Conservation (phyloP, 2,888 invertebrate species). For the Melanophora roralis region DNA sequence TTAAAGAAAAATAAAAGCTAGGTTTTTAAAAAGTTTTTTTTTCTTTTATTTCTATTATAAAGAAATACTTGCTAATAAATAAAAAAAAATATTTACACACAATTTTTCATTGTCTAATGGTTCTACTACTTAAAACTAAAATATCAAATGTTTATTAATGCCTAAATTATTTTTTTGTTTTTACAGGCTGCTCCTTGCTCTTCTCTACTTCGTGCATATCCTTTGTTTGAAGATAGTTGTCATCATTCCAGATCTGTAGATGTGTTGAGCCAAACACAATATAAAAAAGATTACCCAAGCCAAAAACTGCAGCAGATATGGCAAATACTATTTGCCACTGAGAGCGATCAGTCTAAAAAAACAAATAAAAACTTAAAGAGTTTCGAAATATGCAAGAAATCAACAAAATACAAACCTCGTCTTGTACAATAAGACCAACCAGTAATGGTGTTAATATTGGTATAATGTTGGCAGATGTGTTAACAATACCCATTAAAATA, state of each 20-base stretch:
- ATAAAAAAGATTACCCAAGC: constrained; percentile 79
- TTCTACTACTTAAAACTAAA: too few relatives aligned
- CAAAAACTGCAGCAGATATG: constrained; percentile 78
- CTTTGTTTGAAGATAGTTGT: constrained; percentile 65
- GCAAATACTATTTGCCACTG: constrained; percentile 80
- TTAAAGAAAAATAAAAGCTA: too few relatives aligned
- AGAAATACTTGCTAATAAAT: too few relatives aligned
- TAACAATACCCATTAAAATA: constrained; percentile 83
- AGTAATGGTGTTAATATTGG: constrained; percentile 81
- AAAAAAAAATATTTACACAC: too few relatives aligned
- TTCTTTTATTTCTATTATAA: too few relatives aligned
- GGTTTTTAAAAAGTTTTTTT: too few relatives aligned
- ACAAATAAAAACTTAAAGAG: background rate
- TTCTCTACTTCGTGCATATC: constrained; percentile 36
- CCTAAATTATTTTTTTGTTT: background rate
- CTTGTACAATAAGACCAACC: constrained; percentile 79
- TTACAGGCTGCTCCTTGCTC: background rate
- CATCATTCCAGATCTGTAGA: constrained; percentile 80
- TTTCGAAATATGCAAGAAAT: too few relatives aligned
- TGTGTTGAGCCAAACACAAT: constrained; percentile 79
- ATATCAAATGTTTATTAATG: background rate
- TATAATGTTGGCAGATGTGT: constrained; percentile 81
- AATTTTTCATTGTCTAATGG: too few relatives aligned
- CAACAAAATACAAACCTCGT: constrained; percentile 78
- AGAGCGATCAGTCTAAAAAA: constrained; percentile 71